Evolutionary conservation across 2,797 vertebrate genomes (phyloP), one percentile per base, ranked within the genome.

Genomic region (Poecilia picta): DNA sequence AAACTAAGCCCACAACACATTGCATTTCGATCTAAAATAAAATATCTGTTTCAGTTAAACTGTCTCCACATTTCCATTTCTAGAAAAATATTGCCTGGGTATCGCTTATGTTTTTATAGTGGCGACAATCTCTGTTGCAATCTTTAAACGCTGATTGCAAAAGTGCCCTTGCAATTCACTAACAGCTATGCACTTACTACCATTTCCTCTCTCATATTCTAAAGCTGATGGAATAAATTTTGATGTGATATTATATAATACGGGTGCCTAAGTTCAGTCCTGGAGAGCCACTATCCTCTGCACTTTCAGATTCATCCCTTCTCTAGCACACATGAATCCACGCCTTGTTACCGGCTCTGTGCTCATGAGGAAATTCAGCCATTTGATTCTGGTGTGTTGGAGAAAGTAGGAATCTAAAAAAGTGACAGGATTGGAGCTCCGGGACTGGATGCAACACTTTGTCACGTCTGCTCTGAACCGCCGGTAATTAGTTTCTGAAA

Each of bases 141-240:
- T 71, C 68, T 71, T 45, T 71, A 45, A 45, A 45, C 68, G 45
- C 12, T 71, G 68, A 71, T 71, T 45, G 68, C 25, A 71, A 70
- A 70, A 70, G 41, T n/a, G 41, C 25, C 4, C 41, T 70, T 15
- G n/a, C 23, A 70, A 6, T 70, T 70, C 12, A 45, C 68, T 43
- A 70, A 43, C 66, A 41, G 66, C 23, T 15, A 41, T n/a, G 39
- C 68, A 70, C 68, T 45, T 70, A 11, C 11, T 45, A 70, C 68
- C 5, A 16, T 45, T 43, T 70, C 41, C 25, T 43, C 41, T 45
- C 23, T 70, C 41, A 45, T 43, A 70, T 25, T 11, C 41, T 8
- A n/a, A 70, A 45, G 66, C 23, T 70, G 66, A 70, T 70, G 66
- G 41, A 70, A 70, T 70, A 70, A 12, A 70, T 70, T 70, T 70